A percentile compares a stretch with the other conserved stretches of the same genome.
Conservation (phyloP, 2,888 invertebrate species). For the Plagiodera versicolora region DNA sequence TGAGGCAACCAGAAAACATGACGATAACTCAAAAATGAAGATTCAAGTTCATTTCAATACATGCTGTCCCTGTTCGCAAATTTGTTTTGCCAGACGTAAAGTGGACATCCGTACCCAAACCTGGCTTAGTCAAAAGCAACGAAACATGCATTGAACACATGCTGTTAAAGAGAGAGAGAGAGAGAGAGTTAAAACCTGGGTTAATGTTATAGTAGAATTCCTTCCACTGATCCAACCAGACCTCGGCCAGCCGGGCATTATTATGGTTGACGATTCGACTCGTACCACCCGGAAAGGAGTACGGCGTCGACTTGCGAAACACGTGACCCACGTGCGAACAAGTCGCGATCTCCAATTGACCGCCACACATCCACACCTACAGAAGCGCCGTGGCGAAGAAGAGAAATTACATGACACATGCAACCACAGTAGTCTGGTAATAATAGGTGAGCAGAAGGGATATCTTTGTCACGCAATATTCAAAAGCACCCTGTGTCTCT, state of each 20-base stretch:
- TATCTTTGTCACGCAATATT: background rate
- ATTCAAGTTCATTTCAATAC: too few species aligned
- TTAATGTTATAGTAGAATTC: constrained; percentile 98
- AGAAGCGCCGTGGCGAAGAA: constrained; percentile 14
- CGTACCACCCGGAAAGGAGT: constrained; percentile 97
- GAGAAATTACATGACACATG: constrained; percentile 20
- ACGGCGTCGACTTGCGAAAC: constrained; percentile 97
- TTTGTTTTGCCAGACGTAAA: too few species aligned
- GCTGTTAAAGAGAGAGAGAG: constrained; percentile 25
- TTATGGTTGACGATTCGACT: constrained; percentile 98
- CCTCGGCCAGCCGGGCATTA: constrained; percentile 96
- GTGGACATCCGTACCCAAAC: background rate
- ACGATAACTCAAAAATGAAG: too few species aligned
- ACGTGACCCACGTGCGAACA: constrained; percentile 96
- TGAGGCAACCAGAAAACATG: too few species aligned
- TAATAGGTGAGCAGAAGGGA: background rate
- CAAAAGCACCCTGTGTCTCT: background rate
- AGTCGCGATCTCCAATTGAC: constrained; percentile 89
- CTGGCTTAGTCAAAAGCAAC: background rate
- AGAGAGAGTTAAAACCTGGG: constrained; percentile 69
- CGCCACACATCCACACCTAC: constrained; percentile 98
- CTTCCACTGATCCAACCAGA: constrained; percentile 99
- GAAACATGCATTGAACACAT: constrained; percentile 17
- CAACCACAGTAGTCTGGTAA: constrained; percentile 18
- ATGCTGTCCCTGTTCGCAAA: too few species aligned